phyloP scores from a whole-genome alignment of 2,113 vertebrate genomes.

The Porphyrio hochstetteri region DNA sequence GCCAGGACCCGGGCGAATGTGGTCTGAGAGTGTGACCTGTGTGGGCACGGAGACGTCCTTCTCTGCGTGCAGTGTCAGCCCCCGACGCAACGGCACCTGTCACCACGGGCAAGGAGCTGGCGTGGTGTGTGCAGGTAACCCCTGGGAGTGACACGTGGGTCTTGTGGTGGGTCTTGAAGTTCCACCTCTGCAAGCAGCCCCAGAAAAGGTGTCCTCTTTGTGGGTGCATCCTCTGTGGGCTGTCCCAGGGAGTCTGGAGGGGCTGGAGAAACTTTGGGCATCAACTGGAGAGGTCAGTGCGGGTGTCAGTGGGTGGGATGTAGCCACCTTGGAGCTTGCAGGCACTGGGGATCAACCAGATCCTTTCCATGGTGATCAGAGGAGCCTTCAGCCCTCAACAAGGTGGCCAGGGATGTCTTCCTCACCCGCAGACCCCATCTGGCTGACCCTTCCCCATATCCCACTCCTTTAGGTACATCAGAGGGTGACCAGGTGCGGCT shows the following conservation, averaged over 20 bases:
- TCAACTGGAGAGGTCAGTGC: neutral
- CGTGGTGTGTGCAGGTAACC: conserved; percentile 29
- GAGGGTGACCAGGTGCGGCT: conserved; percentile 20
- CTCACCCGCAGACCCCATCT: accelerated
- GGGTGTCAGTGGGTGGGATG: neutral
- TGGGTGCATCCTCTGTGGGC: accelerated
- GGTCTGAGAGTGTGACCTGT: neutral
- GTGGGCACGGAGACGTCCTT: neutral
- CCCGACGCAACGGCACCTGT: neutral
- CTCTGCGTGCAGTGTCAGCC: neutral
- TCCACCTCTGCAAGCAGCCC: neutral
- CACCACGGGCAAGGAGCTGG: neutral
- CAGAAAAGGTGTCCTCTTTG: accelerated
- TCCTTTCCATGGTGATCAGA: neutral
- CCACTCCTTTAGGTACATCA: neutral
- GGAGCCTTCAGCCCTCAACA: neutral
- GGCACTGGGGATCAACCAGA: neutral
- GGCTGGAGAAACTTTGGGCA: neutral
- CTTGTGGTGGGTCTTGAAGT: neutral
- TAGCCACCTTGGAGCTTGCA: neutral
- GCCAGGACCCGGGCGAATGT: neutral
- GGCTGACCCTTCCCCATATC: neutral
- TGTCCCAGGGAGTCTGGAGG: too few relatives aligned
- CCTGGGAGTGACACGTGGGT: accelerated
- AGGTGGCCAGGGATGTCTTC: too few relatives aligned